Base-by-base conservation (phyloP, 2,113 vertebrate genomes). In the Prolemur simus region DNA sequence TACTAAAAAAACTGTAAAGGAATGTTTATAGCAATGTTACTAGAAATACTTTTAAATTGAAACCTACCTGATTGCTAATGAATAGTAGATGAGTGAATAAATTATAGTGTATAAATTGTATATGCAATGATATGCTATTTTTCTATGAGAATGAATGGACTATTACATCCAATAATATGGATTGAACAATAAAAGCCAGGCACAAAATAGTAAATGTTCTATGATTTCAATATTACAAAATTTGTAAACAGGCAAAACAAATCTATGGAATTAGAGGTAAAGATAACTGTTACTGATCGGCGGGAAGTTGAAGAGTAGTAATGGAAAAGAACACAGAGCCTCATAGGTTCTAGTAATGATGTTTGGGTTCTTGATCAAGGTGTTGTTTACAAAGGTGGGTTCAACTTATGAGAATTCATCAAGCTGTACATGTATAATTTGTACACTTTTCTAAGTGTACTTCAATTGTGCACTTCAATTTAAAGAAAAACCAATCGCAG, bases 351-450 rank as follows among this genome's bases (percentile, higher is more conserved):
- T 74, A 5, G 32, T 66, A 23, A 56, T 66, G 49, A 49, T 77
- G 17, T 18, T 74, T 8, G 5, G 34, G 17, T 69, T 56, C 83
- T 78, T 56, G 42, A 47, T 47, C 39, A 23, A 90, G 47, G 60
- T 78, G 34, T 17, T 69, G 1, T 18, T 17, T 49, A 47, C 13
- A 87, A 93, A 52, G 17, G 3, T 25, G 47, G 13, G 6, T 69
- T 93, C 63, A 58, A 20, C 34, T 60, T 69, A 80, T 71, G 74
- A 87, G 74, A 63, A 80, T 69, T 93, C 74, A 71, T 8, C 25
- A 93, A 87, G 13, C 25, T 60, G 2, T 87, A 23, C 23, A 60
- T 18, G 32, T 49, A 56, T 20, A 25, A 87, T 80, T 47, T 18
- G 39, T 80, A 18, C 4, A 47, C 8, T 87, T 80, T 45, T 60